These are phyloP conservation scores for Rousettus madagascariensis DNA, from an alignment of 2,797 vertebrate species.

Conservation along the genomic window DNA sequence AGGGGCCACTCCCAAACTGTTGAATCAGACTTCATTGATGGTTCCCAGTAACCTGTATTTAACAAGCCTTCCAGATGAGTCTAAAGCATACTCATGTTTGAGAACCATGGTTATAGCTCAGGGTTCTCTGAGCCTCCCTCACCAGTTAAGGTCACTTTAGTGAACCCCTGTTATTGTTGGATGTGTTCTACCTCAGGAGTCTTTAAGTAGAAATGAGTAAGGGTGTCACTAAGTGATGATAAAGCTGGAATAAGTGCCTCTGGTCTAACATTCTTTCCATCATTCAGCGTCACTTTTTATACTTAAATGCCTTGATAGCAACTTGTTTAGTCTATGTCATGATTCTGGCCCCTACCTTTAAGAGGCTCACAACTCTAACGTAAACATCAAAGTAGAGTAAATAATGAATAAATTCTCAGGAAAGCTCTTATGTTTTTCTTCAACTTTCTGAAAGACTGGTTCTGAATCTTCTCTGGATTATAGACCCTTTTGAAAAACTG, in stretches of 20 bases:
- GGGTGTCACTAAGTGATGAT: background rate
- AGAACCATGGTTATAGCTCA: background rate
- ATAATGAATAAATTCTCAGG: background rate
- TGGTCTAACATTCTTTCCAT: background rate
- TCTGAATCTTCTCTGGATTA: conserved; percentile 10
- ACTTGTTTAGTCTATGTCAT: conserved; percentile 16
- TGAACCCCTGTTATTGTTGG: background rate
- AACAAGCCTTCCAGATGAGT: background rate
- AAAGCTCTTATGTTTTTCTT: conserved; percentile 35
- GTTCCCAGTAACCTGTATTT: background rate
- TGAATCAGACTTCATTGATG: background rate
- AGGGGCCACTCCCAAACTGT: background rate
- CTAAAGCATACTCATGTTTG: background rate
- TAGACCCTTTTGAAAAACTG: background rate
- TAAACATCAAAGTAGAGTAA: conserved; percentile 18
- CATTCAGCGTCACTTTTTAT: background rate
- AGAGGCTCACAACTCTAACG: background rate
- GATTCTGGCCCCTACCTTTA: background rate
- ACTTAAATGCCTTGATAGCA: conserved; percentile 1
- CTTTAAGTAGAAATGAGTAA: background rate
- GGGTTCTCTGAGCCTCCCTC: background rate
- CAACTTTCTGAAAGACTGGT: background rate
- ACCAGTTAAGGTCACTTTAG: background rate
- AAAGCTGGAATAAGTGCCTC: background rate
- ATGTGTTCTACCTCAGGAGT: background rate